Evolutionary conservation across 1,140 invertebrate genomes (phyloP).

Genomic region (Pseudomyrmex gracilis): DNA sequence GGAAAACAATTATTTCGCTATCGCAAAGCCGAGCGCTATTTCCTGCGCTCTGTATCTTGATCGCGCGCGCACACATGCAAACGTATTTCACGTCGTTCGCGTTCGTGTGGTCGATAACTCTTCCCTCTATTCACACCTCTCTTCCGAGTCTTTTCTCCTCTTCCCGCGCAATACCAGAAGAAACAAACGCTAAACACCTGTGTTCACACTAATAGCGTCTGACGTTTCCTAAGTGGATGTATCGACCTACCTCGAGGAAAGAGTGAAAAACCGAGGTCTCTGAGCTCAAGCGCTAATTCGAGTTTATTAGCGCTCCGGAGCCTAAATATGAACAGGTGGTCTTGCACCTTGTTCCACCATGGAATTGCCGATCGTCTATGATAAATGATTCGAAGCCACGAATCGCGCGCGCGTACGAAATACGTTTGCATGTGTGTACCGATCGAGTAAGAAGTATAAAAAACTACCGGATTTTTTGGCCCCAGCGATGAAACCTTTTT

Average conservation of each 20-base stretch:
- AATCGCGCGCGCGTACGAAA: neutral
- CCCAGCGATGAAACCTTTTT: no score
- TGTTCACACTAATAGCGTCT: slow-evolving; percentile 40
- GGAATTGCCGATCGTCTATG: slow-evolving; percentile 45
- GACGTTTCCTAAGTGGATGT: slow-evolving; percentile 54
- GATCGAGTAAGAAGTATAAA: no score
- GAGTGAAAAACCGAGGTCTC: slow-evolving; percentile 15
- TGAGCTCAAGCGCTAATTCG: slow-evolving; percentile 29
- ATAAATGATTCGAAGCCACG: slow-evolving; percentile 36
- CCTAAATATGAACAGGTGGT: slow-evolving; percentile 69
- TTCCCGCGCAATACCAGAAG: neutral
- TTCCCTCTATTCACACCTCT: slow-evolving; percentile 11
- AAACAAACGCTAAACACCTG: slow-evolving; percentile 64
- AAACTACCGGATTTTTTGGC: no score
- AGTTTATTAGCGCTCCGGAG: slow-evolving; percentile 61
- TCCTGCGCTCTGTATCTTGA: slow-evolving; percentile 22
- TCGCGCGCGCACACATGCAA: no score
- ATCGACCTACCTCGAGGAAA: slow-evolving; percentile 50
- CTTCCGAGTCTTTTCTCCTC: neutral
- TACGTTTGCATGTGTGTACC: no score
- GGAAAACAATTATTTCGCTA: slow-evolving; percentile 55
- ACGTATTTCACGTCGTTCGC: slow-evolving; percentile 22
- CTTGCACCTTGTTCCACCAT: slow-evolving; percentile 32
- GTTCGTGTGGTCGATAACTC: slow-evolving; percentile 22
- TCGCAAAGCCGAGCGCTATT: slow-evolving; percentile 15